These are phyloP conservation scores for Pseudobourletiella spinata DNA, from an alignment of 1,140 invertebrate species.

Conservation along the genomic window DNA sequence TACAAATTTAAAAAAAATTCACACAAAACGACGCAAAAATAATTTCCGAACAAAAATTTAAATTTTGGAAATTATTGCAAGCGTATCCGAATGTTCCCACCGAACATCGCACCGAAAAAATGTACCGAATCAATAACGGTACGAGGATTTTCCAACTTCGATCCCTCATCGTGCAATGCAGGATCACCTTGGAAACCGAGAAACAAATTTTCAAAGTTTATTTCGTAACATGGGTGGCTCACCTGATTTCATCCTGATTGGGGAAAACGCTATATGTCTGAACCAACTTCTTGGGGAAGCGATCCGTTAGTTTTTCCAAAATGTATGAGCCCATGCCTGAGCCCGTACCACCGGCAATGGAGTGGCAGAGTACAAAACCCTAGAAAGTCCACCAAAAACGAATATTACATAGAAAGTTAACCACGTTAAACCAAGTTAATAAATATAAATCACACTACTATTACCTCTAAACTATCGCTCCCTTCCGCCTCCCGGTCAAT, in stretches of 20 bases:
- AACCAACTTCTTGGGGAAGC: slow-evolving; percentile 95
- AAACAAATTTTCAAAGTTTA: not conserved
- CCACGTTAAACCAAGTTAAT: not conserved
- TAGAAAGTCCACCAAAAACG: slow-evolving; percentile 40
- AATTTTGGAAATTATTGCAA: no score
- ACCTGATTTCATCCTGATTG: slow-evolving; percentile 92
- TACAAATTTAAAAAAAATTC: slow-evolving; percentile 1
- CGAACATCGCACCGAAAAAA: no score
- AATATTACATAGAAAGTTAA: not conserved
- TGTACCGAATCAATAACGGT: no score
- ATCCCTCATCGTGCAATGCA: no score
- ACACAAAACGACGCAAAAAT: no score
- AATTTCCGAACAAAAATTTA: no score
- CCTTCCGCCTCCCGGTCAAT: slow-evolving; percentile 97
- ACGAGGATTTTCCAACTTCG: no score
- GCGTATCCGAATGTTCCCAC: no score
- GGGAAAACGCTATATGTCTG: slow-evolving; percentile 99
- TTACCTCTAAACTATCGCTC: slow-evolving; percentile 89
- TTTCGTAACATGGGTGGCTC: slow-evolving; percentile 18
- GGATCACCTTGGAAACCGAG: no score
- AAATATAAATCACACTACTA: not conserved
- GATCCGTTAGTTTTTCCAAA: slow-evolving; percentile 81
- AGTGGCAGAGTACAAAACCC: slow-evolving; percentile 98
- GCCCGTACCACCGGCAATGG: slow-evolving; percentile 96
- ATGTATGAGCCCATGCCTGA: slow-evolving; percentile 97